A percentile compares a stretch with the other conserved stretches of the same genome.
Evolutionary conservation across 1,140 invertebrate species (phyloP).

Genomic region (Hyposmocoma kahamanoa): DNA sequence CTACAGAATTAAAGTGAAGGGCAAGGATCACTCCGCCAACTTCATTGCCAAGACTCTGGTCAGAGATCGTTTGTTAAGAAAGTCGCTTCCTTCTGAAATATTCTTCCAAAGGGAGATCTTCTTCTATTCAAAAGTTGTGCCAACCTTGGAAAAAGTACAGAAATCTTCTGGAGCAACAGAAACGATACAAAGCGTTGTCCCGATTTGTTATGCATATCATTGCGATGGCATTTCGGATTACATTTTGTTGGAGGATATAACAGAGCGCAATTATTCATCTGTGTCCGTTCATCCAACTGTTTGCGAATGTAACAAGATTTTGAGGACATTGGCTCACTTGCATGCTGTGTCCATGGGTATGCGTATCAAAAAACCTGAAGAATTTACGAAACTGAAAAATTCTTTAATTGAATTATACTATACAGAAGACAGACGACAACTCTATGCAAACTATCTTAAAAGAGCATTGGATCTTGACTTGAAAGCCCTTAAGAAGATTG

Average conservation of each 20-base stretch:
- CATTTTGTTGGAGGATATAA: conserved; percentile 33
- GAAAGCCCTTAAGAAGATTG: conserved; percentile 22
- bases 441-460: conserved; percentile 30
- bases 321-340: conserved; percentile 31
- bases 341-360: conserved; percentile 34
- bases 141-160: conserved; percentile 20
- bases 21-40: conserved; percentile 11
- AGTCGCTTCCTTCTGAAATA: conserved; percentile 17
- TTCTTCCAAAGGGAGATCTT: conserved; percentile 28
- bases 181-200: conserved; percentile 23
- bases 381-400: conserved; percentile 22
- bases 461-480: conserved; percentile 24
- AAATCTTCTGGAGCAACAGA: conserved; percentile 24
- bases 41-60: conserved; percentile 31
- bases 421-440: conserved; percentile 20
- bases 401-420: conserved; percentile 30
- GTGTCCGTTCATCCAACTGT: conserved; percentile 16
- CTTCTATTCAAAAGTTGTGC: conserved; percentile 29
- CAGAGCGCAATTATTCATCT: conserved; percentile 17
- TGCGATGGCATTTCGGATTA: conserved; percentile 28
- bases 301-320: conserved; percentile 19
- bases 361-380: conserved; percentile 21
- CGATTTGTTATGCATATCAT: conserved; percentile 24
- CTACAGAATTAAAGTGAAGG: conserved; percentile 25
- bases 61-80: conserved; percentile 20